These are phyloP conservation scores for Arctia plantaginis DNA, from an alignment of 2,888 invertebrate genomes.

Conservation along the genomic window DNA sequence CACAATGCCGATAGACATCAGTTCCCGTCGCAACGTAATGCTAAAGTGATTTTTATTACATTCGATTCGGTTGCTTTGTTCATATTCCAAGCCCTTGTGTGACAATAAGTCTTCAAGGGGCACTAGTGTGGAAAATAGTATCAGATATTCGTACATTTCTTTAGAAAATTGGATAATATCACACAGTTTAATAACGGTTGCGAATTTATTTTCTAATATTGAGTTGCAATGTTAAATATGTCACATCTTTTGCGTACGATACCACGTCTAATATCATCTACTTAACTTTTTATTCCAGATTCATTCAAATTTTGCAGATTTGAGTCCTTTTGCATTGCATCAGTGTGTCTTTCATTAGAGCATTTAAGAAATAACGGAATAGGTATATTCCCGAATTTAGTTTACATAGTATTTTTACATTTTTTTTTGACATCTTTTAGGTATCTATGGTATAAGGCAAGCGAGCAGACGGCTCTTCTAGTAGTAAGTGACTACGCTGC, in stretches of 20 bases:
- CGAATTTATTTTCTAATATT: slow-evolving; percentile 48
- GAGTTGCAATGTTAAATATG: slow-evolving; percentile 27
- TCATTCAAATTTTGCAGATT: background rate
- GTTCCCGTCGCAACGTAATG: slow-evolving; percentile 80
- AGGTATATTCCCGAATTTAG: background rate
- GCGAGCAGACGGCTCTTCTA: too few relatives aligned
- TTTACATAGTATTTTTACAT: too few relatives aligned
- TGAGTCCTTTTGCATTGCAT: background rate
- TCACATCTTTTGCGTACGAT: slow-evolving; percentile 16
- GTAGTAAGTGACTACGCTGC: too few relatives aligned
- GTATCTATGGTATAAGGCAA: too few relatives aligned
- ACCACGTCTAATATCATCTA: slow-evolving; percentile 19
- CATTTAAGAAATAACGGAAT: background rate
- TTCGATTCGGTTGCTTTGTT: slow-evolving; percentile 85
- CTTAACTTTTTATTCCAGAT: slow-evolving; percentile 6
- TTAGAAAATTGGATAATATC: slow-evolving; percentile 53
- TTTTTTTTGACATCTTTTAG: too few relatives aligned
- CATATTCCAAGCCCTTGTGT: slow-evolving; percentile 72
- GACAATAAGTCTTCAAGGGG: slow-evolving; percentile 68
- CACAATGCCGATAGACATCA: slow-evolving; percentile 83
- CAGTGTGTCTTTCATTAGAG: slow-evolving; percentile 5
- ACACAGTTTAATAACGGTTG: slow-evolving; percentile 49
- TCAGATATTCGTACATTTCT: slow-evolving; percentile 60
- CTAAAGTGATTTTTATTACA: slow-evolving; percentile 86
- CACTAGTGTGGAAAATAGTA: slow-evolving; percentile 69